Conservation (phyloP, 2,797 vertebrate genomes). For the Zenarchopterus dispar region DNA sequence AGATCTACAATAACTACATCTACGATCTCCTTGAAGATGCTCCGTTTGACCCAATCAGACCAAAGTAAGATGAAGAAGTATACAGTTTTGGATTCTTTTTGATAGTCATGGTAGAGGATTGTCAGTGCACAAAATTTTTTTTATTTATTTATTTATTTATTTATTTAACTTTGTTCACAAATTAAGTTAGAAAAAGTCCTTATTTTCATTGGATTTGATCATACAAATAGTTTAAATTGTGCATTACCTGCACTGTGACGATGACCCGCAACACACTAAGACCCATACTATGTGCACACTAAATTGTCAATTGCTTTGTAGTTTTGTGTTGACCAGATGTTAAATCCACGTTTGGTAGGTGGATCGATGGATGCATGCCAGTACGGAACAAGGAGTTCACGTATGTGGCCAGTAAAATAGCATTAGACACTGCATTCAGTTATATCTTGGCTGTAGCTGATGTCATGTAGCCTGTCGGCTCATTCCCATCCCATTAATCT, state of each 20-base stretch:
- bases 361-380: constrained; percentile 89
- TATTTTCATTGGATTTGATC: not conserved
- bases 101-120: not conserved
- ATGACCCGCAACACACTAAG: not conserved
- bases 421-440: not conserved
- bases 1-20: constrained; percentile 99
- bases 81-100: not conserved
- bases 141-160: too few relatives aligned
- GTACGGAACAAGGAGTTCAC: constrained; percentile 88
- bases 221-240: constrained; percentile 4
- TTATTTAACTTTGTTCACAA: not conserved
- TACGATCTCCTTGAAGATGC: constrained; percentile 95
- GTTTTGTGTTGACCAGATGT: constrained; percentile 26
- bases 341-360: constrained; percentile 86
- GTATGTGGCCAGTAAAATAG: constrained; percentile 83
- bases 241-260: not conserved
- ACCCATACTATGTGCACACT: not conserved
- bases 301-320: not conserved
- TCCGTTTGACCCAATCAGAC: constrained; percentile 88
- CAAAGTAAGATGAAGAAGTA: constrained; percentile 85
- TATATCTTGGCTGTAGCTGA: constrained; percentile 48
- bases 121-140: too few relatives aligned
- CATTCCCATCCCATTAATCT: constrained; percentile 47
- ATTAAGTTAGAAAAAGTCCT: not conserved
- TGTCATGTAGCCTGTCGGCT: not conserved